Conservation (phyloP, 2,113 vertebrate genomes). For the Capreolus pygargus region DNA sequence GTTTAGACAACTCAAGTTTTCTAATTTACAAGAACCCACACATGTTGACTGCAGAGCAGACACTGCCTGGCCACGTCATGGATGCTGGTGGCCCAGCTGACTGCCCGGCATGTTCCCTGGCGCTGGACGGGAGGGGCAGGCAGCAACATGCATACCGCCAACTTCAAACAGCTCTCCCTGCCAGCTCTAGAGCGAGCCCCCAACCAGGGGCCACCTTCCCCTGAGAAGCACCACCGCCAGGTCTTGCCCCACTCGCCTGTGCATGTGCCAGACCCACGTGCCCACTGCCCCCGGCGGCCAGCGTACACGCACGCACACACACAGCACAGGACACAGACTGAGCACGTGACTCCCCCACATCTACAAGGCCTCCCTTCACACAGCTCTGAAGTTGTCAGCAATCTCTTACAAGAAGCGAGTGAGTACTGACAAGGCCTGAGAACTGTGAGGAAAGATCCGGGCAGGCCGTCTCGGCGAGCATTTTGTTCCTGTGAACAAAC, state of each 20-base stretch:
- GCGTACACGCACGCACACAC: fast-evolving
- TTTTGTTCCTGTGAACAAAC: background rate
- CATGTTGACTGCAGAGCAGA: too few species aligned
- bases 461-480: background rate
- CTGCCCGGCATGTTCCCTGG: background rate
- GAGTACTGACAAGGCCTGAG: background rate
- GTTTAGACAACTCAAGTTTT: background rate
- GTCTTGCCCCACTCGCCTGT: too few species aligned
- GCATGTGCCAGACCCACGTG: background rate
- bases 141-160: background rate
- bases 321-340: fast-evolving
- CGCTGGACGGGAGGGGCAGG: background rate
- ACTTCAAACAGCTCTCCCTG: background rate
- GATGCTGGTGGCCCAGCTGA: background rate
- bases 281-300: background rate
- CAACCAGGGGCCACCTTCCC: background rate
- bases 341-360: background rate
- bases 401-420: background rate
- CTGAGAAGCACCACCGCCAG: background rate
- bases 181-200: too few species aligned
- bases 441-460: background rate
- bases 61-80: background rate
- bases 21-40: background rate
- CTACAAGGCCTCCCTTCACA: background rate
- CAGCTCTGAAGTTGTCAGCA: background rate